phyloP scores from a whole-genome alignment of 2,797 vertebrate genomes.

The Vipera latastei region DNA sequence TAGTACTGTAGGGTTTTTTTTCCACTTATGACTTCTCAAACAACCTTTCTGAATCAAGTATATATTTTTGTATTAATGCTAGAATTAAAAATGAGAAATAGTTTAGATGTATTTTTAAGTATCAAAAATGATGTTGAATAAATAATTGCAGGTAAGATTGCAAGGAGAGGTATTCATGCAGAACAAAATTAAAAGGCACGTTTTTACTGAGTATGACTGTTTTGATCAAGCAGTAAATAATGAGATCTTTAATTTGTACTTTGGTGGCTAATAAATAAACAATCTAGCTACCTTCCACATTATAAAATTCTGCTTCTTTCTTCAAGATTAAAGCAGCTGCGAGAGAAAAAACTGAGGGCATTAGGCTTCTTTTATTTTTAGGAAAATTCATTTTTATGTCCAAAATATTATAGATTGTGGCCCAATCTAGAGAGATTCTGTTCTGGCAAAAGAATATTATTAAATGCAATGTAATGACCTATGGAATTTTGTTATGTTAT shows the following conservation, averaged over 20 bases:
- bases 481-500: background rate
- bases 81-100: background rate
- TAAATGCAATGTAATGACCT: background rate
- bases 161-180: background rate
- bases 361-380: background rate
- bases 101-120: background rate
- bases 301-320: background rate
- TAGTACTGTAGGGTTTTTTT: too few relatives aligned
- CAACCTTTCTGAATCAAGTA: background rate
- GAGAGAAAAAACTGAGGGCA: background rate
- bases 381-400: constrained; percentile 1
- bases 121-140: background rate
- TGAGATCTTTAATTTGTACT: background rate
- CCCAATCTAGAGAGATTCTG: background rate
- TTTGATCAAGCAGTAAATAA: background rate
- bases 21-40: background rate
- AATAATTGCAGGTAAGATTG: constrained; percentile 4
- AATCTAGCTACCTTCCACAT: background rate
- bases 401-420: background rate
- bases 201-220: background rate
- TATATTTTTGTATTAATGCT: background rate
- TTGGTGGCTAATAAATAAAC: background rate
- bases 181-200: background rate
- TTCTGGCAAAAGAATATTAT: background rate
- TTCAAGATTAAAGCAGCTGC: background rate